Base-by-base conservation (phyloP, 2,797 vertebrate species). In the Triplophysa yarkandensis region DNA sequence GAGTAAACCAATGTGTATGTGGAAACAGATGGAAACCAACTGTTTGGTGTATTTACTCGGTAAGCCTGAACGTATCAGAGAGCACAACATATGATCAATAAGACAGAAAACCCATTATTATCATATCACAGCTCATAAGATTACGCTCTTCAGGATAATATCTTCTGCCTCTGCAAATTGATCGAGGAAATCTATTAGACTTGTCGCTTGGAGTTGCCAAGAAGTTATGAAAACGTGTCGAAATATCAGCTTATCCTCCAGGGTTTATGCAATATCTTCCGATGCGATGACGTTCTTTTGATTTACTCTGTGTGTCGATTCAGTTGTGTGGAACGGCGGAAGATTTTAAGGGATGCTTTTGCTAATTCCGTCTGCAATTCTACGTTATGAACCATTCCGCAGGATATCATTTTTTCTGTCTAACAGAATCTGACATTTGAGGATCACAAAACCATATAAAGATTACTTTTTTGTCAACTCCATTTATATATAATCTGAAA, bases 181-280 rank as follows among this genome's bases (percentile, higher is more conserved):
- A 82, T 80, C 80, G 76, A 80, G 78, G 71, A 78, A 83, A 80
- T 80, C 73, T 80, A 83, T 80, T 83, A 80, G 69, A 83, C 66
- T 62, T 77, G 81, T 80, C 78, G 73, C 78, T 83, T 13, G 41
- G 61, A 78, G 78, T 63, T 78, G 76, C 77, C 69, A 72, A 73
- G 78, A 61, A 76, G 68, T 80, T 80, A 76, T 70, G 72, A 83
- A 80, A 77, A 80, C 63, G 73, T 78, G 78, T 76, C 34, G 28
- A 41, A 76, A 74, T 39, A 65, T 57, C 43, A 36, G 16, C 55
- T 70, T 66, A 63, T 68, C 43, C 36, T 74, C 28, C 60, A 63
- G 78, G 76, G 74, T 76, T 77, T 72, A 57, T 28, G 36, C 60
- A 54, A 55, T 69, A 66, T 65, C 36, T 75, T 77, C 66, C 32